phyloP scores from a whole-genome alignment of 2,113 vertebrate genomes.

The Pedionomus torquatus region DNA sequence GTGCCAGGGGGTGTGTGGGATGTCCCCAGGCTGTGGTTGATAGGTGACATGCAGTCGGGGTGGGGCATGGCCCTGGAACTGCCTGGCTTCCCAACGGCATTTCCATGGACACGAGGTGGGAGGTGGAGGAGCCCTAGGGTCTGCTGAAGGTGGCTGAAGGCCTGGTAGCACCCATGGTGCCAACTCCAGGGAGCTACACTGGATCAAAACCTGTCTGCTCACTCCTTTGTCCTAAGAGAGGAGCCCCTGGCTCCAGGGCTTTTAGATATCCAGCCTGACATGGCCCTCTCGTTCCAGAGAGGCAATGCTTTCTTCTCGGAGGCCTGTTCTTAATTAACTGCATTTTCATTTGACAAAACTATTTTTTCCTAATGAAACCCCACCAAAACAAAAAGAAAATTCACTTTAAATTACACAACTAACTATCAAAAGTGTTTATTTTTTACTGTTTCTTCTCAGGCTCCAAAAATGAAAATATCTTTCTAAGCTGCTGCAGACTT shows the following conservation, averaged over 20 bases:
- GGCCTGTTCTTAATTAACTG: neutral
- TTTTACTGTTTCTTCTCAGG: neutral
- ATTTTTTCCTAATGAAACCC: neutral
- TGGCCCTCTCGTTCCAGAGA: neutral
- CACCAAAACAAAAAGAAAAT: neutral
- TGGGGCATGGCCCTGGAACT: neutral
- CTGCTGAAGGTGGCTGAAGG: neutral
- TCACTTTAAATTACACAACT: neutral
- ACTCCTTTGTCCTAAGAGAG: neutral
- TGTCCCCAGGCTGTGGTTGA: accelerated
- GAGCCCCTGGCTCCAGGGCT: neutral
- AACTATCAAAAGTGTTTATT: neutral
- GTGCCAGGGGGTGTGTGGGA: accelerated
- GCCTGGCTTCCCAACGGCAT: accelerated
- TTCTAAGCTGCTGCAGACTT: neutral
- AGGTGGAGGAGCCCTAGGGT: neutral
- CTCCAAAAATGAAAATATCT: neutral
- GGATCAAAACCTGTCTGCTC: neutral
- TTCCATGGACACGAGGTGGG: accelerated
- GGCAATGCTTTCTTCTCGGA: accelerated
- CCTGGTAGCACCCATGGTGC: neutral
- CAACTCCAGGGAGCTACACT: accelerated
- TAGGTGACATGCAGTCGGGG: accelerated
- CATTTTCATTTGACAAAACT: neutral
- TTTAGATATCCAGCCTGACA: neutral